Evolutionary conservation across 2,888 invertebrate genomes (phyloP), one percentile per base, ranked within the genome.

Genomic region (Gasteruption jaculator): DNA sequence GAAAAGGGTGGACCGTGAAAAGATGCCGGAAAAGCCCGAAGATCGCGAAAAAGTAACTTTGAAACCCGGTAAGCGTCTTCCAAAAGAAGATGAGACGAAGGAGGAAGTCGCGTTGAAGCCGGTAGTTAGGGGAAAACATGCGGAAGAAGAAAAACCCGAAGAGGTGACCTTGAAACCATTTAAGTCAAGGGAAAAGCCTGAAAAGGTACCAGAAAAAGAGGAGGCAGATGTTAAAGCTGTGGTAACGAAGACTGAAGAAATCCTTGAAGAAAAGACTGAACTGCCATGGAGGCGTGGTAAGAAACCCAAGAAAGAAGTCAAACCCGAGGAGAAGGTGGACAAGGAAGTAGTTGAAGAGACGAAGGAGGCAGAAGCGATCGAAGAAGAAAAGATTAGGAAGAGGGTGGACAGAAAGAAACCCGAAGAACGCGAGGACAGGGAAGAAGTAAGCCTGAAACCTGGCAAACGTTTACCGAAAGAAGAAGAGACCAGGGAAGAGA

Each of bases 251-350:
- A 8, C 36, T 46, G 1, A n/a, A 43, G 15, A 19, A 25, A 38
- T 50, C 8, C 71, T 68, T 29, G 66, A 60, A 14, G 52, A 59
- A 41, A 39, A 42, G 6, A 73, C 79, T 1, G 70, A 77, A 26
- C 63, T 80, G 39, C 78, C 77, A 58, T 68, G 76, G 65, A 50
- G 47, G 4, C 60, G 56, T 12, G 54, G 48, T 10, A 60, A 57
- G 22, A 61, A 56, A 19, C 19, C 50, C 31, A 44, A 56, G 30
- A 44, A 47, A 12, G 48, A 49, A 5, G 55, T 57, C 11, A 52
- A 61, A 42, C 40, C 56, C 12, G 59, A 67, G 43, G 57, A 60
- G 52, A 45, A 61, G 50, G 44, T 59, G 1, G 44, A 33, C 22
- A 30, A 58, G 36, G 57, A 65, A 49, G 52, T 60, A 19, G 31